Evolutionary conservation across 2,888 invertebrate genomes (phyloP).

Genomic region (Steromphala cineraria): DNA sequence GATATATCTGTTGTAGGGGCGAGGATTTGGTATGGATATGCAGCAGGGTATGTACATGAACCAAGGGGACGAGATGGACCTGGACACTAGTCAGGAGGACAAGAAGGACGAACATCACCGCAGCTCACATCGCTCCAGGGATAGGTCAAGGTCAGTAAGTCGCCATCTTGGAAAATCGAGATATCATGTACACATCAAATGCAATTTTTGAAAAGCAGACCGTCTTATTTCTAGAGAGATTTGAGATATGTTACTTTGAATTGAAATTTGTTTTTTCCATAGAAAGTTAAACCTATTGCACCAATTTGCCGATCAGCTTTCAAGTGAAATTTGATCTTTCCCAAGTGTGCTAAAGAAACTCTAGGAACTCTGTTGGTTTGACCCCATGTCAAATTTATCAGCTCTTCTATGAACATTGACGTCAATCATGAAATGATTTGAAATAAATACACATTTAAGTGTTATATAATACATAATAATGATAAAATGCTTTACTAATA

Average conservation of each 20-base stretch:
- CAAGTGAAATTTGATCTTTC: conserved; percentile 14
- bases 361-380: neutral
- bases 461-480: too few relatives aligned
- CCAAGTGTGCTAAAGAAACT: neutral
- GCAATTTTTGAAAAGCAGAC: too few relatives aligned
- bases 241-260: too few relatives aligned
- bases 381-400: neutral
- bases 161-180: neutral
- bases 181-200: too few relatives aligned
- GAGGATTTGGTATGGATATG: neutral
- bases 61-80: neutral
- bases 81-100: neutral
- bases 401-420: neutral
- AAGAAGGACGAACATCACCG: neutral
- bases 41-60: neutral
- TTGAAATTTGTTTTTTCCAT: too few relatives aligned
- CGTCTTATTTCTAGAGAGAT: too few relatives aligned
- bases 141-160: conserved; percentile 33
- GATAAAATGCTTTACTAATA: too few relatives aligned
- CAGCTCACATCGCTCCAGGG: conserved; percentile 31
- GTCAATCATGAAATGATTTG: too few relatives aligned
- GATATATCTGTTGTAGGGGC: too few relatives aligned
- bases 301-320: conserved; percentile 10
- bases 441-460: too few relatives aligned
- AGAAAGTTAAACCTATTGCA: neutral